Evolutionary conservation across 2,888 invertebrate genomes (phyloP), one percentile per base, ranked within the genome.

Genomic region (Yponomeuta malinellus): DNA sequence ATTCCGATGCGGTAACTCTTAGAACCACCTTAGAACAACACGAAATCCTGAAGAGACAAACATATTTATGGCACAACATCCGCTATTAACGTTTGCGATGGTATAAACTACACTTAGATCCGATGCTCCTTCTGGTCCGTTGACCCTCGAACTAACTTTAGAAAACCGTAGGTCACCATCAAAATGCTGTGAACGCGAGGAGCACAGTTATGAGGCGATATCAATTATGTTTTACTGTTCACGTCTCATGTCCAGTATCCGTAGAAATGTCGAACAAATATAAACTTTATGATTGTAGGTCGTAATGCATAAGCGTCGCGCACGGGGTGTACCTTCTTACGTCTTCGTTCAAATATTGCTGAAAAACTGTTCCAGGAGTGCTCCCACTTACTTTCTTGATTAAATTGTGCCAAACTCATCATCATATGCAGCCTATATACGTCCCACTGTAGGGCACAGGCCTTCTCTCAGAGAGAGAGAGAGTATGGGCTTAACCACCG

Each of bases 221-320:
- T 66, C 31, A 66, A 66, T 66, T 66, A 66, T 37, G 66, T 33
- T 66, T 66, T 66, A 66, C 66, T 66, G 37, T 66, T 37, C 31
- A 23, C 12, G 52, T 31, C 64, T 37, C 31, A 23, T 59, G 52
- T 31, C 64, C 64, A 23, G 64, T 29, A 10, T 31, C 3, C n/a
- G 31, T 10, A 29, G 10, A 63, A 8, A 64, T 59, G 52, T 59
- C 52, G 12, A 59, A 59, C 52, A 15, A 59, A 59, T 59, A 59
- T 59, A 59, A 59, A 59, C 15, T 59, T 59, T 59, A 59, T 59
- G 52, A 59, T 59, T 59, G 52, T 15, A 59, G 52, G 52, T 59
- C 52, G 52, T 59, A 59, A 59, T 59, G 52, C 8, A 15, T 59
- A 15, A 15, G 52, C 52, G 15, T 59, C 12, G 23, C 23, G 23